Base-by-base conservation (phyloP, 2,113 vertebrate species). In the Macquaria australasica region DNA sequence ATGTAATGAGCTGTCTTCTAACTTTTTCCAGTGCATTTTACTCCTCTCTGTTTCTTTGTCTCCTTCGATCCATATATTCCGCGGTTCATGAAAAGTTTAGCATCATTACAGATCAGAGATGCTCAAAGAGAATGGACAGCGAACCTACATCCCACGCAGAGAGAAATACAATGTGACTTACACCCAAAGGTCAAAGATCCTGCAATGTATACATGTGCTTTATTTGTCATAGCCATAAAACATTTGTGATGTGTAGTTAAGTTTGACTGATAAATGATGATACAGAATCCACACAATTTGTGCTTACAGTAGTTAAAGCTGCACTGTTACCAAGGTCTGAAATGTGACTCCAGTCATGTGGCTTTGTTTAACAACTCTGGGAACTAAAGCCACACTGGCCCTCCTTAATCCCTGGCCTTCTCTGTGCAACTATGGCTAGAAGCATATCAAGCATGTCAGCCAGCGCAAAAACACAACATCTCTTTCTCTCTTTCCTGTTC, bases 281-380 rank as follows among this genome's bases (percentile, higher is more conserved):
- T 31, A 79, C 4, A 71, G 37, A 69, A 67, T 72, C 56, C 25
- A 66, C 39, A 75, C 70, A 77, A 37, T 53, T 37, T 50, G 39
- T 59, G 51, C 51, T 87, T 21, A 50, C 31, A 53, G 55, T 18
- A 79, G 50, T 81, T 79, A 75, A 79, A 82, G 69, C 39, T 66
- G 81, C 67, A 66, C 74, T 60, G 74, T 62, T 51, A 79, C 71
- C 53, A 31, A 59, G 43, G 73, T 64, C 80, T 88, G 85, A 90
- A 91, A 92, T 12, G 21, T 39, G 89, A 93, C 87, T 87, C 81
- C 34, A 20, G 77, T 87, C 87, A 91, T 89, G 84, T 87, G 87
- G 82, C 72, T 91, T 87, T 87, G 85, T 89, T 90, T 85, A 92
- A 90, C 87, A 90, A 82, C 89, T 86, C 77, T 67, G 69, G 78